phyloP scores from a whole-genome alignment of 2,113 vertebrate genomes.

The Podarcis cretensis region DNA sequence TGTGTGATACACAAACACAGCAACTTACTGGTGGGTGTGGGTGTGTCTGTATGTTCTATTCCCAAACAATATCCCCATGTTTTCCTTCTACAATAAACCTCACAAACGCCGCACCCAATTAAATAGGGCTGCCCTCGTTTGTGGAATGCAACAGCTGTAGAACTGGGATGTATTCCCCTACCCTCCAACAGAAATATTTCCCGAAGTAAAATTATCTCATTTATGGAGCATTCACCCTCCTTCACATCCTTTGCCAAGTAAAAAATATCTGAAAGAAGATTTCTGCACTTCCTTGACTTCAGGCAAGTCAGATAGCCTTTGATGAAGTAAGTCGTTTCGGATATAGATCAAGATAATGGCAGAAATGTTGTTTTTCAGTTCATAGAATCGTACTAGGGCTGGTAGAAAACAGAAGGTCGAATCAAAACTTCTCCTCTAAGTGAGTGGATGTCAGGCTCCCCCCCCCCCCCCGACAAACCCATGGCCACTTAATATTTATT shows the following conservation, averaged over 20 bases:
- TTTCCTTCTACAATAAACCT: background rate
- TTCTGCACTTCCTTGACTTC: background rate
- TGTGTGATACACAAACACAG: background rate
- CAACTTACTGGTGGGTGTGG: too few relatives aligned
- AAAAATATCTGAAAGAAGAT: background rate
- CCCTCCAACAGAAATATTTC: background rate
- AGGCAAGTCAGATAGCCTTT: conserved; percentile 12
- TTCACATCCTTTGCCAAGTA: background rate
- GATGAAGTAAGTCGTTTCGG: background rate
- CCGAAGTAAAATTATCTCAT: background rate
- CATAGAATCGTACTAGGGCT: background rate
- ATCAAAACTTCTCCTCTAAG: background rate
- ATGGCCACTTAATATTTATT: too few relatives aligned
- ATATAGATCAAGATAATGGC: background rate
- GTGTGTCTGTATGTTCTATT: background rate
- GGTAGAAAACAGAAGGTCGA: background rate
- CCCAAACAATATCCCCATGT: background rate
- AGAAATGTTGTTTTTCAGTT: accelerated
- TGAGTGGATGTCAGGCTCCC: too few relatives aligned
- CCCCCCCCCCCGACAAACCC: too few relatives aligned
- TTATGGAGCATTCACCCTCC: background rate
- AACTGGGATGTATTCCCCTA: background rate
- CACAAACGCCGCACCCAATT: background rate
- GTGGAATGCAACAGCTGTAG: background rate
- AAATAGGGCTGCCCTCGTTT: background rate